Conservation (phyloP, 2,113 vertebrate genomes). For the Phaethon lepturus region DNA sequence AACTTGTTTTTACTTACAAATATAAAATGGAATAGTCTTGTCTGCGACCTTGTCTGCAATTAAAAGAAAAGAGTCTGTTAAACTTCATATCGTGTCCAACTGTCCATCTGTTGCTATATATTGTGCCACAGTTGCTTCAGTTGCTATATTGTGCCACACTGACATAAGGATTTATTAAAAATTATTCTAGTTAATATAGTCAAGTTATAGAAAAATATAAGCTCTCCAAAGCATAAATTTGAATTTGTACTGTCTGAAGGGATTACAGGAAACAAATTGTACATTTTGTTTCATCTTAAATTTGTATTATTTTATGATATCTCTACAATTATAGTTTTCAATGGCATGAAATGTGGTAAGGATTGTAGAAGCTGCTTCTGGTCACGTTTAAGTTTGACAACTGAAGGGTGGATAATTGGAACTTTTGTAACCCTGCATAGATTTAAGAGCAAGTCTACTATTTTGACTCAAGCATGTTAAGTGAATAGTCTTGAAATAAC, state of each 20-base stretch:
- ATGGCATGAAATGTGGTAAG: neutral
- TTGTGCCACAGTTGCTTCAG: neutral
- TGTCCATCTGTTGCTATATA: neutral
- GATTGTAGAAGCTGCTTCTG: neutral
- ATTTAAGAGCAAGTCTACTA: neutral
- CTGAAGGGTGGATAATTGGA: neutral
- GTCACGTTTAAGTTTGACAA: neutral
- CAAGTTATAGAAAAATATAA: neutral
- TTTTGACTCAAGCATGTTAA: neutral
- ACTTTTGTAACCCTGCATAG: neutral
- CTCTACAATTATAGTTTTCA: neutral
- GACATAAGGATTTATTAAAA: neutral
- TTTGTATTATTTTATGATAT: neutral
- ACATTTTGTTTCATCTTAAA: neutral
- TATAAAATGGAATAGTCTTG: neutral
- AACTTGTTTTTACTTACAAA: neutral
- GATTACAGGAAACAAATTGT: neutral
- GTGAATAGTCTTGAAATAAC: conserved; percentile 17
- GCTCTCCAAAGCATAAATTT: neutral
- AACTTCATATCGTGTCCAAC: neutral
- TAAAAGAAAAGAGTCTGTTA: neutral
- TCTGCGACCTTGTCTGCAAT: neutral
- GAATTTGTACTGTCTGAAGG: neutral
- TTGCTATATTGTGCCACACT: neutral
- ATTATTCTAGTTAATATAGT: neutral